Evolutionary conservation across 2,113 vertebrate species (phyloP).

Genomic region (Canis aureus): DNA sequence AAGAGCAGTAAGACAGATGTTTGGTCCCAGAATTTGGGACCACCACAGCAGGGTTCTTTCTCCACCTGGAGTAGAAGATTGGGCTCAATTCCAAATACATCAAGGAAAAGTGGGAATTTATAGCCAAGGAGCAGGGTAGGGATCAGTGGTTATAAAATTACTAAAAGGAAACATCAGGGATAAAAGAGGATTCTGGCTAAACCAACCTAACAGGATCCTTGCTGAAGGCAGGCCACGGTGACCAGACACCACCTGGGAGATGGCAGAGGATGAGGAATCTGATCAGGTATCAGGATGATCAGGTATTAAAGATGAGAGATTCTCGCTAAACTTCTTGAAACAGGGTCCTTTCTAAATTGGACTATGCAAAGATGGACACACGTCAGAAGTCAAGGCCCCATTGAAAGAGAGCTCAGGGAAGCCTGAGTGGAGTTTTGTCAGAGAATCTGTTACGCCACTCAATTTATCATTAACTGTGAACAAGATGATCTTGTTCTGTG

Average conservation of each 20-base stretch:
- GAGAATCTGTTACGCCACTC: background rate
- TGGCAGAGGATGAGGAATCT: background rate
- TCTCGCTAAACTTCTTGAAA: background rate
- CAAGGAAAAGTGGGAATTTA: background rate
- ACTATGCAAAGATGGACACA: background rate
- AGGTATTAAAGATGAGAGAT: background rate
- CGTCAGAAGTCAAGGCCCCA: background rate
- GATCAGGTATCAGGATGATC: background rate
- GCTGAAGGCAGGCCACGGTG: background rate
- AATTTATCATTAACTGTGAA: background rate
- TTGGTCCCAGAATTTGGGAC: background rate
- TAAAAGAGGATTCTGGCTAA: background rate
- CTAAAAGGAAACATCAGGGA: background rate
- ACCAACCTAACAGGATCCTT: background rate
- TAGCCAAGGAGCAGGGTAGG: background rate
- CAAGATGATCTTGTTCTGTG: background rate
- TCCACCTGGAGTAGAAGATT: background rate
- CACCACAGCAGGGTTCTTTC: background rate
- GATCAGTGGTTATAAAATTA: background rate
- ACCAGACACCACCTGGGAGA: background rate
- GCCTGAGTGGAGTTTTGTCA: background rate
- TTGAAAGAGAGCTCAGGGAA: background rate
- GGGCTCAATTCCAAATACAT: background rate
- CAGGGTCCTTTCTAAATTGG: slow-evolving; percentile 37
- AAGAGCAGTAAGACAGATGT: background rate